Evolutionary conservation across 92 coral and sea anemone species (phyloP).

Genomic region (Umimayanthus chanpuru): DNA sequence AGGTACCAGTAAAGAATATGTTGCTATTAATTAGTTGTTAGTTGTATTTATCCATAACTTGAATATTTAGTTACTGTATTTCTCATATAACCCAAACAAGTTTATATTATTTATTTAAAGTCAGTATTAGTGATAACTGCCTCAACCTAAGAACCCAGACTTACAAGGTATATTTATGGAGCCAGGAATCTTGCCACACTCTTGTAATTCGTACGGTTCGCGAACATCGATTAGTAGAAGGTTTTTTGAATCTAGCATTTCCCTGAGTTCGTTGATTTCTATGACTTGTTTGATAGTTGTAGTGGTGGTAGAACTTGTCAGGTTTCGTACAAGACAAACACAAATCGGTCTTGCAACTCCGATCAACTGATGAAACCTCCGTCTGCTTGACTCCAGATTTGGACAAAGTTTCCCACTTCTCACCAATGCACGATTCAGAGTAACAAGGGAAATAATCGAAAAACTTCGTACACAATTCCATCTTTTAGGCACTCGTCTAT

Average conservation of each 20-base stretch:
- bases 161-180: conserved; percentile 66
- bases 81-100: too few relatives aligned
- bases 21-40: too few relatives aligned
- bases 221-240: conserved; percentile 68
- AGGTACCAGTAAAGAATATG: too few relatives aligned
- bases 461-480: conserved; percentile 44
- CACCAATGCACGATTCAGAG: conserved; percentile 53
- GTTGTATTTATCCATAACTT: too few relatives aligned
- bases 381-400: conserved; percentile 53
- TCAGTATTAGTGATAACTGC: too few relatives aligned
- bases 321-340: conserved; percentile 54
- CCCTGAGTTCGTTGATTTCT: conserved; percentile 47
- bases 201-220: conserved; percentile 62
- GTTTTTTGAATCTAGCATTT: conserved; percentile 48
- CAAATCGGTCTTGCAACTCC: conserved; percentile 60
- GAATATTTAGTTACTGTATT: too few relatives aligned
- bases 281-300: conserved; percentile 38
- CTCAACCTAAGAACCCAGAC: conserved; percentile 9
- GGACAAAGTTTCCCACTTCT: conserved; percentile 49
- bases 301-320: conserved; percentile 41
- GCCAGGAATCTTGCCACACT: conserved; percentile 59
- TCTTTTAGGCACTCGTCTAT: conserved; percentile 14
- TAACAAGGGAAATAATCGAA: conserved; percentile 49
- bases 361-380: conserved; percentile 56
- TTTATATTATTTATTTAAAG: too few relatives aligned